Base-by-base conservation (phyloP, 2,888 invertebrate species). In the Mimumesa dahlbomi region DNA sequence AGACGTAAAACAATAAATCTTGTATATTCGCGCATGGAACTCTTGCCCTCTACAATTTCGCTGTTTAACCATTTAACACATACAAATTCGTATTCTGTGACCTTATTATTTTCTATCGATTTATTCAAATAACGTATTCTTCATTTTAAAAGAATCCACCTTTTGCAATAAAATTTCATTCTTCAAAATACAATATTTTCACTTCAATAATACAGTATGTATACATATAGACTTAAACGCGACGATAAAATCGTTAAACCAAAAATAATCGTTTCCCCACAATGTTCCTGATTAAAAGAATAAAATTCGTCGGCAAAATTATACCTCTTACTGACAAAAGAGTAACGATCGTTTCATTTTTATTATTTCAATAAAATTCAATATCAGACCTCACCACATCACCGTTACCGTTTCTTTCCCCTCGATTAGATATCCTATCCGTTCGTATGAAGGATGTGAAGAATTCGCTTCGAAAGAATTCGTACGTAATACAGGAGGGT, bases 391-490 rank as follows among this genome's bases (percentile, higher is more conserved):
- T 45, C 54, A 45, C 48, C 40, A 56, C 34, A 3, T 25, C 25
- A 5, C 25, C 61, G 54, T 69, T 62, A 50, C 25, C 40, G 42
- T 58, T 19, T 16, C 48, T 54, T 14, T 43, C 13, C 16, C 21
- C 14, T 11, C 42, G 59, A 63, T 63, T 34, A 29, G 46, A 58
- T 57, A 45, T 71, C 59, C 58, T 54, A 46, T 58, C 57, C 58
- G 40, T 34, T 18, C 13, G 31, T 58, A 45, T 53, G 56, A 58
- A 70, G 59, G 53, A 57, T 50, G 46, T 22, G 38, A 52, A 58
- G 67, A 76, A 53, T 45, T 62, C 68, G 48, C 36, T 58, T 71
- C 45, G 43, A 45, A 53, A 22, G 52, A 70, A 77, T 77, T 69
- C 54, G 49, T 76, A 69, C 65, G 70, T 29, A 50, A 56, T 22